phyloP scores from a whole-genome alignment of 2,888 invertebrate genomes.

The Argynnis bischoffii region DNA sequence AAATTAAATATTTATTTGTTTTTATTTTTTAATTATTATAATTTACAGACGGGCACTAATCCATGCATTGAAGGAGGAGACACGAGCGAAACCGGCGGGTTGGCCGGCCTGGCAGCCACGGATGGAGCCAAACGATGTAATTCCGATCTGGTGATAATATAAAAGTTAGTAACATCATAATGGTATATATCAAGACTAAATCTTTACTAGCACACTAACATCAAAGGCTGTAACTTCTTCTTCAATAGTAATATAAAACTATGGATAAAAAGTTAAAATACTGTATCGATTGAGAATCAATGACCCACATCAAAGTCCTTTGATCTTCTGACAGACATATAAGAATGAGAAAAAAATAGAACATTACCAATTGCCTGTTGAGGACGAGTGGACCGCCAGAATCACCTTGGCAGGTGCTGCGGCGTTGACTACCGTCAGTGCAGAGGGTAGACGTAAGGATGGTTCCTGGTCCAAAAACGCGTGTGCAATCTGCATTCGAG shows the following conservation, averaged over 20 bases:
- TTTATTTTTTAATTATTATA: too few species aligned
- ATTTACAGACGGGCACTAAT: slow-evolving; percentile 27
- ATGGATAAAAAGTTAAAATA: too few species aligned
- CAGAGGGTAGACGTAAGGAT: slow-evolving; percentile 57
- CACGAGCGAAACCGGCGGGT: slow-evolving; percentile 46
- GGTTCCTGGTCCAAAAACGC: slow-evolving; percentile 49
- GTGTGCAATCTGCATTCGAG: slow-evolving; percentile 55
- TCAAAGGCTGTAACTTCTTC: too few species aligned
- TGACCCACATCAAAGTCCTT: background rate
- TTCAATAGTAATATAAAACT: too few species aligned
- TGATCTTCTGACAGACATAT: background rate
- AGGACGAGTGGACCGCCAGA: slow-evolving; percentile 52
- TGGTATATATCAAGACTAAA: background rate
- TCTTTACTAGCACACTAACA: too few species aligned
- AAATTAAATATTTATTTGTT: too few species aligned
- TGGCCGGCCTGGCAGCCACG: slow-evolving; percentile 43
- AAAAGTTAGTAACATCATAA: background rate
- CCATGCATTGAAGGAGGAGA: slow-evolving; percentile 46
- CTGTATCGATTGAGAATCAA: too few species aligned
- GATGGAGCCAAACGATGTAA: slow-evolving; percentile 41
- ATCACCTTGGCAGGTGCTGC: slow-evolving; percentile 62
- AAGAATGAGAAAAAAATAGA: background rate
- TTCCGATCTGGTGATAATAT: slow-evolving; percentile 34
- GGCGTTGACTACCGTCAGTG: slow-evolving; percentile 52
- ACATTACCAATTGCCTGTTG: slow-evolving; percentile 20